Evolutionary conservation across 2,113 vertebrate genomes (phyloP), one percentile per base, ranked within the genome.

Genomic region (Lathamus discolor): DNA sequence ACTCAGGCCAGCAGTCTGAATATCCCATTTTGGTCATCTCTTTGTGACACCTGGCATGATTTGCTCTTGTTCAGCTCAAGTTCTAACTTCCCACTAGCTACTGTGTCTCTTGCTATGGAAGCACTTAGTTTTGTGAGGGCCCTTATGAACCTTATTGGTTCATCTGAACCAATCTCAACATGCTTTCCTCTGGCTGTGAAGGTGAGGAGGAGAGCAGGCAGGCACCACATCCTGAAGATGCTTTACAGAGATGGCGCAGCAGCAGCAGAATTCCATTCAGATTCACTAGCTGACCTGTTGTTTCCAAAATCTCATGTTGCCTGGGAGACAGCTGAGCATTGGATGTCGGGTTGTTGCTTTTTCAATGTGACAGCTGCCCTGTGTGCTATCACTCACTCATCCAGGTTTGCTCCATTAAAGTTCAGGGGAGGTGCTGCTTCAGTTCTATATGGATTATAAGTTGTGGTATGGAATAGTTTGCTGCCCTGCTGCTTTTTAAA

Each of bases 331-430:
- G 3, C 19, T 0, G 2, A 54, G 68, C 0, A 0, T 4, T 87
- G 73, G 39, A 43, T 20, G 1, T 29, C 0, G 28, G 6, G 27
- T 86, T 77, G 74, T 70, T 89, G 69, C 78, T 92, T 76, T 89
- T 85, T 68, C 66, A 76, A 44, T 54, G 17, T 37, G 81, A 82
- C 69, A 94, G 94, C 95, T 94, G 91, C 81, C 70, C 63, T 69
- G 75, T 11, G 11, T 46, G 49, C 89, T 81, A 3, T 83, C 78
- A 44, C 49, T 83, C 70, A 41, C 49, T 95, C 76, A 88, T 52
- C 86, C 67, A 0, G 29, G 62, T 76, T 84, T 67, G 64, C 77
- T 78, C 69, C 61, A 20, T 55, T 73, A 10, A 79, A 57, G 63
- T 85, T 81, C 74, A 74, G 57, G 52, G 54, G 46, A 89, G 70